Evolutionary conservation across 1,140 invertebrate species (phyloP).

Genomic region (Diachasma alloeum): DNA sequence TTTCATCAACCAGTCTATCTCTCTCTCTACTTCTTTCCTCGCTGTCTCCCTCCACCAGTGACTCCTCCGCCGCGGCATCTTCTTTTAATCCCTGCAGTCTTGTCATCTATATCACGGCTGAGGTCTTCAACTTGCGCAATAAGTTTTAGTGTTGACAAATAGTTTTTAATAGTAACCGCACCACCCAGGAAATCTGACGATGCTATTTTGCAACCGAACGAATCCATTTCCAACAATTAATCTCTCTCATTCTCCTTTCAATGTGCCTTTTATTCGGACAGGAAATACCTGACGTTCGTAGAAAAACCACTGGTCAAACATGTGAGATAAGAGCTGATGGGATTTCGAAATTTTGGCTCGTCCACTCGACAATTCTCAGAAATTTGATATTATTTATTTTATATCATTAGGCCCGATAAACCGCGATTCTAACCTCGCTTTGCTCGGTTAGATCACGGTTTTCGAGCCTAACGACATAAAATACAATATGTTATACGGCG

Average conservation of each 20-base stretch:
- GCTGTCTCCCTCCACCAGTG: background rate
- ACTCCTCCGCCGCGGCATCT: background rate
- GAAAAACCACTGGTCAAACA: background rate
- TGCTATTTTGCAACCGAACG: slow-evolving; percentile 22
- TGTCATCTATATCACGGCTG: background rate
- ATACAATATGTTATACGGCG: too few relatives aligned
- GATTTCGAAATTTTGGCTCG: background rate
- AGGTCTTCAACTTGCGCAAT: slow-evolving; percentile 27
- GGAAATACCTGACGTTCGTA: background rate
- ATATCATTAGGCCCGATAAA: too few relatives aligned
- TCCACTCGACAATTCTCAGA: background rate
- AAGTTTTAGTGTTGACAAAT: slow-evolving; percentile 29
- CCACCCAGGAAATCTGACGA: slow-evolving; percentile 26
- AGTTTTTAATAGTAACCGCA: slow-evolving; percentile 33
- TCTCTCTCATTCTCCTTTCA: background rate
- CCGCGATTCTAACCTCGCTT: too few relatives aligned
- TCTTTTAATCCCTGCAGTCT: background rate
- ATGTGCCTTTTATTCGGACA: background rate
- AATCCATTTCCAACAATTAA: slow-evolving; percentile 2
- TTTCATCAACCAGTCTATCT: background rate
- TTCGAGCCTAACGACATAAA: too few relatives aligned
- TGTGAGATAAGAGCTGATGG: background rate
- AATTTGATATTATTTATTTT: background rate
- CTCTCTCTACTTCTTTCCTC: background rate
- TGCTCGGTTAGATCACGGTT: too few relatives aligned